Evolutionary conservation across 2,797 vertebrate species (phyloP).

Genomic region (Glyptemys insculpta): DNA sequence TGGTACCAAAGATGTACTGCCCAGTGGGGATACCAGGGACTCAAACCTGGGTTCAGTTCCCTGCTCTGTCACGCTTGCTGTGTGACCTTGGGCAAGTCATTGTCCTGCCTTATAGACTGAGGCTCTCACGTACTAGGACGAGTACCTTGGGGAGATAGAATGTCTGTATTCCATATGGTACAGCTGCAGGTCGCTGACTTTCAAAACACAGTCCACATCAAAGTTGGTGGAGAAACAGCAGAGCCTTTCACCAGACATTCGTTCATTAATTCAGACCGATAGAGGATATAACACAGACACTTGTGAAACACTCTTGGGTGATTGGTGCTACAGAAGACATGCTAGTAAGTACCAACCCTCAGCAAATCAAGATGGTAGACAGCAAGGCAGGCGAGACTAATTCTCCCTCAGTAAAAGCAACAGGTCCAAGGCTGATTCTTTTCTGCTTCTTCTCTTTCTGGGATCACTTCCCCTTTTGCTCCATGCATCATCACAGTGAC

Average conservation of each 20-base stretch:
- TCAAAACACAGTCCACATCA: neutral
- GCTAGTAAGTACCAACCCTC: too few species aligned
- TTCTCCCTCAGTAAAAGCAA: neutral
- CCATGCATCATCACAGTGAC: too few species aligned
- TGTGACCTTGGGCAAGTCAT: neutral
- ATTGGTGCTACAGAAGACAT: fast-evolving
- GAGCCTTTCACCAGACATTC: neutral
- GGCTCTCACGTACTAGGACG: fast-evolving
- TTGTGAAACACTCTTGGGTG: neutral
- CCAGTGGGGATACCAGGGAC: neutral
- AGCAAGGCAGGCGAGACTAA: neutral
- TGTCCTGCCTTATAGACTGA: too few species aligned
- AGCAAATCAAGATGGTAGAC: neutral
- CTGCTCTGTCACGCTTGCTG: neutral
- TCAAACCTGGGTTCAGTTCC: neutral
- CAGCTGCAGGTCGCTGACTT: neutral
- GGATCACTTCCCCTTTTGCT: neutral
- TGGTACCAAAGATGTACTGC: neutral
- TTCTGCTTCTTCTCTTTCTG: neutral
- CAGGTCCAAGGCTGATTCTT: neutral
- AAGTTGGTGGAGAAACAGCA: neutral
- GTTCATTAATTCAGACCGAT: neutral
- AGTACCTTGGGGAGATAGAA: fast-evolving
- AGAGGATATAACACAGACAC: neutral
- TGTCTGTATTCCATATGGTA: neutral